phyloP scores from a whole-genome alignment of 2,797 vertebrate species.

The Acanthurus lineatus region DNA sequence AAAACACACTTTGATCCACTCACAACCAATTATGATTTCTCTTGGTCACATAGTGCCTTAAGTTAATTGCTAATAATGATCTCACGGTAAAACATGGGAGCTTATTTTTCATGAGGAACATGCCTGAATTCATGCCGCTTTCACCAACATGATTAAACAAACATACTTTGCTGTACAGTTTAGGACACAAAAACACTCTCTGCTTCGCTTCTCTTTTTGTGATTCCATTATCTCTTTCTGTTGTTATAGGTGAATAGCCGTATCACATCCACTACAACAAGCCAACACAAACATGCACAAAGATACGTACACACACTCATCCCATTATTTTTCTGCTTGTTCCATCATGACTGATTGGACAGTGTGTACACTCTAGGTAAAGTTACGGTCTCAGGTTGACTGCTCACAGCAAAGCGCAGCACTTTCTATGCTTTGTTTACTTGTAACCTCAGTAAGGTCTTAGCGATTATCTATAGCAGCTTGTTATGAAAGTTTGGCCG shows the following conservation, averaged over 20 bases:
- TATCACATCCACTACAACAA: background rate
- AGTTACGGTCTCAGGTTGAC: slow-evolving; percentile 25
- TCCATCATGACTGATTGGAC: slow-evolving; percentile 15
- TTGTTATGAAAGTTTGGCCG: slow-evolving; percentile 41
- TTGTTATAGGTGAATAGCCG: slow-evolving; percentile 25
- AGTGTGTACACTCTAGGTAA: slow-evolving; percentile 9
- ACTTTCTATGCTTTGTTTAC: slow-evolving; percentile 5
- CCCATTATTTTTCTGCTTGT: slow-evolving; percentile 18
- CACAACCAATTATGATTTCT: background rate
- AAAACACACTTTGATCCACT: background rate
- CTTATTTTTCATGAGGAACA: no score
- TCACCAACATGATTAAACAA: background rate
- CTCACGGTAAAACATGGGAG: no score
- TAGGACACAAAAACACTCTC: background rate
- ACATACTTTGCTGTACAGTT: background rate
- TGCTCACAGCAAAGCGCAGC: slow-evolving; percentile 23
- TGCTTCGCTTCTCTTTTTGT: background rate
- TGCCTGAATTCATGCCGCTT: no score
- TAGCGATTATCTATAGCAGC: slow-evolving; percentile 29
- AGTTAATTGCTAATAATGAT: background rate
- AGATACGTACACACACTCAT: slow-evolving; percentile 14
- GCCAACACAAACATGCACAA: slow-evolving; percentile 12
- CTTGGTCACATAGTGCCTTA: background rate
- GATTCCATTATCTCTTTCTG: slow-evolving; percentile 22
- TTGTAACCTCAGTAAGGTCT: slow-evolving; percentile 23